Evolutionary conservation across 2,113 vertebrate species (phyloP).

Genomic region (Pimephales promelas): DNA sequence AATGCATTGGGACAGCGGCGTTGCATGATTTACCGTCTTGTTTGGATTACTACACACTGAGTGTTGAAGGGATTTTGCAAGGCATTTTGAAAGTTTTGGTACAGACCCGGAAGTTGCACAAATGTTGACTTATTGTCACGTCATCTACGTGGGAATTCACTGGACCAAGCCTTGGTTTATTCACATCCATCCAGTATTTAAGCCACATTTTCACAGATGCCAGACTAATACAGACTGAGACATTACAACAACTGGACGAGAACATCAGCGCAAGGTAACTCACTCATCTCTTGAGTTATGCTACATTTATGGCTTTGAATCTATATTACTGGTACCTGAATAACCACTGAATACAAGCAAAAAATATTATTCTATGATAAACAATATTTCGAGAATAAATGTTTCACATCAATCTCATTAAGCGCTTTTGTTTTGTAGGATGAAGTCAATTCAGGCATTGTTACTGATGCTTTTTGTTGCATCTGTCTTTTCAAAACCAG

Average conservation of each 20-base stretch:
- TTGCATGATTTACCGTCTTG: constrained; percentile 34
- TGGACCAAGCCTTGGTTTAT: constrained; percentile 32
- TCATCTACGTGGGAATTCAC: background rate
- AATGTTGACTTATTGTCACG: constrained; percentile 21
- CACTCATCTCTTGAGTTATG: background rate
- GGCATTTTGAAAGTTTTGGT: constrained; percentile 3
- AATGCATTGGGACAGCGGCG: background rate
- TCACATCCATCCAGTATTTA: constrained; percentile 48
- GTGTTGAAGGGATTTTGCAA: constrained; percentile 21
- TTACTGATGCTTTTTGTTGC: constrained; percentile 47
- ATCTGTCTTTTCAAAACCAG: constrained; percentile 49
- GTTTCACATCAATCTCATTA: background rate
- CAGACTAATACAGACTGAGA: background rate
- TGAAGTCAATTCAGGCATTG: constrained; percentile 48
- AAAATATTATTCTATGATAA: background rate
- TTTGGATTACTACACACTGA: constrained; percentile 39
- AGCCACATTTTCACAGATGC: background rate
- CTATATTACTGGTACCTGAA: background rate
- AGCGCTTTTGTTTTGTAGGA: constrained; percentile 6
- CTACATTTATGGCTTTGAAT: background rate
- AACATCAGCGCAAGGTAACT: constrained; percentile 50
- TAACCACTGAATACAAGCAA: background rate
- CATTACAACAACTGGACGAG: constrained; percentile 3
- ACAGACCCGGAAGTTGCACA: constrained; percentile 37
- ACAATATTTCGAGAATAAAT: background rate